A percentile compares a stretch with the other conserved stretches of the same genome.
phyloP scores from a whole-genome alignment of 1,140 invertebrate species.

The Yoshiicerus persimilis region DNA sequence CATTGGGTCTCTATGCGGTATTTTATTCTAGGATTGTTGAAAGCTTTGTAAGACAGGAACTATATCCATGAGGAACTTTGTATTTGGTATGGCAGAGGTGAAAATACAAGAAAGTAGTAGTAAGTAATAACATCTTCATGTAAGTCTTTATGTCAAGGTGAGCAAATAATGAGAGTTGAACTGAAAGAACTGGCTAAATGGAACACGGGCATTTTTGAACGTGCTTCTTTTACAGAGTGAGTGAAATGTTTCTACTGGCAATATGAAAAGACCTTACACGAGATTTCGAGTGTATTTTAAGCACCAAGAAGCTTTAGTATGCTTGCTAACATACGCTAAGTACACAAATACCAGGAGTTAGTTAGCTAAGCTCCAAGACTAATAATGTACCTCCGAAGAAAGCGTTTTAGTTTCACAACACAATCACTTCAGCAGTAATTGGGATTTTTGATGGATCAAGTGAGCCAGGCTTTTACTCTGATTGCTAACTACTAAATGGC shows the following conservation, averaged over 20 bases:
- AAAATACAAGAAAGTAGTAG: no score
- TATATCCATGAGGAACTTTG: no score
- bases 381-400: background rate
- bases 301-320: background rate
- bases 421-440: background rate
- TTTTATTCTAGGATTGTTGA: no score
- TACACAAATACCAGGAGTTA: background rate
- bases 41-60: no score
- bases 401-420: background rate
- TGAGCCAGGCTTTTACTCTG: background rate
- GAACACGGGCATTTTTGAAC: background rate
- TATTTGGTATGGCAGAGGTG: no score
- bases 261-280: background rate
- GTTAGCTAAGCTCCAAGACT: background rate
- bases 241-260: no score
- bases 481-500: background rate
- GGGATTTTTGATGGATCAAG: conserved; percentile 19
- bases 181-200: background rate
- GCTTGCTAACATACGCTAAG: background rate
- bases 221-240: background rate
- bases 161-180: background rate
- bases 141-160: background rate
- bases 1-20: no score
- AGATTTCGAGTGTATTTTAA: background rate
- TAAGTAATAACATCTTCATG: background rate